Conservation (phyloP, 2,888 invertebrate genomes). For the Sphaeridia pumilis region DNA sequence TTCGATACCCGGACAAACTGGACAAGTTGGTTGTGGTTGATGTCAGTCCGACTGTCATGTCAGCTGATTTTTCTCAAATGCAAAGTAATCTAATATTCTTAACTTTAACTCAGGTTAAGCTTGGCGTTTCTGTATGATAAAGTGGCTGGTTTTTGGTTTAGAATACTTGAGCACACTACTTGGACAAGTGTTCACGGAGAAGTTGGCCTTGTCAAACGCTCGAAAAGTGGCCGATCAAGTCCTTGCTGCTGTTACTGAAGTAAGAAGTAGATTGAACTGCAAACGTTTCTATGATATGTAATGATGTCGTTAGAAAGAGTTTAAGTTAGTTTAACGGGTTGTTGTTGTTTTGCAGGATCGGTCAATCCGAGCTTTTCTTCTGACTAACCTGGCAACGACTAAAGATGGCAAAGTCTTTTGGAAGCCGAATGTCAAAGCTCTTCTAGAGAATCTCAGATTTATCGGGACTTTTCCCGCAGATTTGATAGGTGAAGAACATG, state of each 20-base stretch:
- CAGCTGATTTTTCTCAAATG: slow-evolving; percentile 27
- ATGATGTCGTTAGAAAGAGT: no score
- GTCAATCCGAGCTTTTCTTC: slow-evolving; percentile 54
- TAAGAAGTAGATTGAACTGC: no score
- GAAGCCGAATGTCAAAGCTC: slow-evolving; percentile 65
- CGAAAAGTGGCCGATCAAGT: slow-evolving; percentile 54
- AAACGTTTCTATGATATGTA: no score
- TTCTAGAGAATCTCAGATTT: slow-evolving; percentile 55
- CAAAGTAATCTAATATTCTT: no score
- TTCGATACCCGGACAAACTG: slow-evolving; percentile 49
- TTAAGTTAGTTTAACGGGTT: no score
- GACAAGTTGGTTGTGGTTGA: slow-evolving; percentile 59
- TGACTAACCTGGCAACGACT: slow-evolving; percentile 69
- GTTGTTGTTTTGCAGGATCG: slow-evolving; percentile 48
- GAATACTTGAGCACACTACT: not conserved
- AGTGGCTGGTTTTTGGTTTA: slow-evolving; percentile 4
- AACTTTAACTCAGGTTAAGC: no score
- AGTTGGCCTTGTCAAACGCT: slow-evolving; percentile 54
- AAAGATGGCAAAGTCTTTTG: slow-evolving; percentile 55
- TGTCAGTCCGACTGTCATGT: slow-evolving; percentile 48
- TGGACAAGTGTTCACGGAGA: not conserved
- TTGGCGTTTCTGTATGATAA: no score
- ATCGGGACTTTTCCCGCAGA: slow-evolving; percentile 59
- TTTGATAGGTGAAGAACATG: slow-evolving; percentile 17
- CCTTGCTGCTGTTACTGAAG: slow-evolving; percentile 46